phyloP scores from a whole-genome alignment of 1,140 invertebrate genomes.

The Megalopta genalis region DNA sequence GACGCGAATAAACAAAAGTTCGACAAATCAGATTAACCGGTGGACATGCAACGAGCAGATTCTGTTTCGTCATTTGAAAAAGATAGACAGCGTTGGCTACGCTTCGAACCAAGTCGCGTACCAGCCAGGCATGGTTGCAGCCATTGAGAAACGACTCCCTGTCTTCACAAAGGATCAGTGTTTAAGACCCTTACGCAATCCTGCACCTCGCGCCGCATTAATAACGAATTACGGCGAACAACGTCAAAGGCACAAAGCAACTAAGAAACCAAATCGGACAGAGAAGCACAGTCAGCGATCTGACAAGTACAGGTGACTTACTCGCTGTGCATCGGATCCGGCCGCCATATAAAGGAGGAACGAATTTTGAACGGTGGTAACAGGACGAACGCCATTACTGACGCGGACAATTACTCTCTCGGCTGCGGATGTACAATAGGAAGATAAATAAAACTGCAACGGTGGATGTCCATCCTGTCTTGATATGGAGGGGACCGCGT shows the following conservation, averaged over 20 bases:
- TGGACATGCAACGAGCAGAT: neutral
- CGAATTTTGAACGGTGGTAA: neutral
- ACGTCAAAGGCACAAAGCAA: neutral
- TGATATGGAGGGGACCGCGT: no score
- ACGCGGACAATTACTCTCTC: neutral
- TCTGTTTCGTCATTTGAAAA: neutral
- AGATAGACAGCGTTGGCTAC: neutral
- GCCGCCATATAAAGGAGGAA: neutral
- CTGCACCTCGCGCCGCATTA: neutral
- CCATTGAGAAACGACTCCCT: neutral
- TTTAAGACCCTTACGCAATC: neutral
- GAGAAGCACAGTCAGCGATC: neutral
- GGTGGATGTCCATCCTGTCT: no score
- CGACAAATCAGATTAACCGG: no score
- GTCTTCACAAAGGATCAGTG: conserved; percentile 6
- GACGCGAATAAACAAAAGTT: no score
- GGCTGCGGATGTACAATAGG: no score
- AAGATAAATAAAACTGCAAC: no score
- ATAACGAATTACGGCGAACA: neutral
- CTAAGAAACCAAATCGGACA: neutral
- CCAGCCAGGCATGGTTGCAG: neutral
- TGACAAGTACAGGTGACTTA: neutral
- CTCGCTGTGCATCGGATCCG: neutral
- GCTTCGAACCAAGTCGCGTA: neutral
- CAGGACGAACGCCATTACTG: neutral